Percentiles rank a stretch among this genome's conserved stretches.
Conservation (phyloP, 2,888 invertebrate species). For the Endomychus coccineus region DNA sequence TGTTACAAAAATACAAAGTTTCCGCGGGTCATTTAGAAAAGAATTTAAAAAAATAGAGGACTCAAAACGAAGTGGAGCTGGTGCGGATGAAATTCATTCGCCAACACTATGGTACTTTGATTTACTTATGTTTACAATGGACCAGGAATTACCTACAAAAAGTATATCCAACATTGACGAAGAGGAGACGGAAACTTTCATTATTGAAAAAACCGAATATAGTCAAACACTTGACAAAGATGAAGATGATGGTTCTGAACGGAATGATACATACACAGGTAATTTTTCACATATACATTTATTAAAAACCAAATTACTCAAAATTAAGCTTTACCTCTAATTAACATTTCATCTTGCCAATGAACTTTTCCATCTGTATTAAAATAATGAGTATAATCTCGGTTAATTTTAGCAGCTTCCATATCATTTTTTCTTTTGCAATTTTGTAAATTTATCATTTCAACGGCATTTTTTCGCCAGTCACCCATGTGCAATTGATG, state of each 20-base stretch:
- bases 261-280: no score
- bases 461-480: no score
- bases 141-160: constrained; percentile 11
- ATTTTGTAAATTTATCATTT: constrained; percentile 1
- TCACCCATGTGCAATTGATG: constrained; percentile 1
- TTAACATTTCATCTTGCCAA: constrained; percentile 9
- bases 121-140: constrained; percentile 23
- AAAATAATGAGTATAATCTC: constrained; percentile 5
- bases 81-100: constrained; percentile 12
- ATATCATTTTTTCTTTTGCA: neutral
- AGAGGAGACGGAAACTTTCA: no score
- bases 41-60: constrained; percentile 13
- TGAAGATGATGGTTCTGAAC: no score
- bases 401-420: constrained; percentile 5
- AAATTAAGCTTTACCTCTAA: constrained; percentile 9
- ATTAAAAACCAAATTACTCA: no score
- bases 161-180: constrained; percentile 9
- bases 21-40: constrained; percentile 15
- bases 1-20: constrained; percentile 14
- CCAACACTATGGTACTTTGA: constrained; percentile 16
- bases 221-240: no score
- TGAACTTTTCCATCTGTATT: constrained; percentile 5
- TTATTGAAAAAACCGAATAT: no score
- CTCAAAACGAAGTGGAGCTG: constrained; percentile 9
- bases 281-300: no score